Percentiles rank a stretch among this genome's conserved stretches.
These are phyloP conservation scores for Heliornis fulica DNA, from an alignment of 2,113 vertebrate genomes.

Conservation along the genomic window DNA sequence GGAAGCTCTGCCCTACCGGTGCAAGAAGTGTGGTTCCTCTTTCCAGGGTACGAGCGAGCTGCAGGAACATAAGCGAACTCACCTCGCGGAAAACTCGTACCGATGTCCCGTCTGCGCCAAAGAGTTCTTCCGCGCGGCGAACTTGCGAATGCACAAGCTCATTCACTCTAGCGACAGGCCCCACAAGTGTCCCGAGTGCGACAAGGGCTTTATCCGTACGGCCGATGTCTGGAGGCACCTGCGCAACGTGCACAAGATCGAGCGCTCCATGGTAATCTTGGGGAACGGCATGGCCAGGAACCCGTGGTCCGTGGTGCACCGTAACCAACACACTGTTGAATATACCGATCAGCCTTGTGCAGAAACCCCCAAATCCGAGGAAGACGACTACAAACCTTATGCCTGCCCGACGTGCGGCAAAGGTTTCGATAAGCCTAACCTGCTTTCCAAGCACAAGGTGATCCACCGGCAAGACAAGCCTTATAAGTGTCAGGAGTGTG, in stretches of 20 bases:
- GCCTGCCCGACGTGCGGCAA: background rate
- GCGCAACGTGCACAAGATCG: slow-evolving; percentile 26
- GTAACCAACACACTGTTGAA: background rate
- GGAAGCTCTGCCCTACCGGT: background rate
- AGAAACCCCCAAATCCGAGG: background rate
- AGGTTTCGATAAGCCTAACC: slow-evolving; percentile 30
- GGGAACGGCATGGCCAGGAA: slow-evolving; percentile 2
- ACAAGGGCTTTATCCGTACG: slow-evolving; percentile 61
- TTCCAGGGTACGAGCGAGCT: background rate
- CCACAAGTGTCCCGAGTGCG: slow-evolving; percentile 31
- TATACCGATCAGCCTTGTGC: background rate
- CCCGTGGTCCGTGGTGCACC: background rate
- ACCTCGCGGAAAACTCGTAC: background rate
- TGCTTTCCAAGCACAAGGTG: slow-evolving; percentile 64
- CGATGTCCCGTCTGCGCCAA: slow-evolving; percentile 17
- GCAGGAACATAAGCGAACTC: background rate
- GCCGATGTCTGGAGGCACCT: slow-evolving; percentile 59
- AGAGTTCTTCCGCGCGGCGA: slow-evolving; percentile 29
- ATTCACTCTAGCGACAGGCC: slow-evolving; percentile 47
- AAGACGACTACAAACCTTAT: background rate
- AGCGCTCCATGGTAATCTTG: slow-evolving; percentile 49
- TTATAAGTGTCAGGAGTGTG: slow-evolving; percentile 57
- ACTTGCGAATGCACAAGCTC: slow-evolving; percentile 55
- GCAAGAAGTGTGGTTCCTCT: background rate
- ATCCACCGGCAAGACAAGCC: slow-evolving; percentile 48